Evolutionary conservation across 2,888 invertebrate genomes (phyloP).

Genomic region (Encarsia formosa): DNA sequence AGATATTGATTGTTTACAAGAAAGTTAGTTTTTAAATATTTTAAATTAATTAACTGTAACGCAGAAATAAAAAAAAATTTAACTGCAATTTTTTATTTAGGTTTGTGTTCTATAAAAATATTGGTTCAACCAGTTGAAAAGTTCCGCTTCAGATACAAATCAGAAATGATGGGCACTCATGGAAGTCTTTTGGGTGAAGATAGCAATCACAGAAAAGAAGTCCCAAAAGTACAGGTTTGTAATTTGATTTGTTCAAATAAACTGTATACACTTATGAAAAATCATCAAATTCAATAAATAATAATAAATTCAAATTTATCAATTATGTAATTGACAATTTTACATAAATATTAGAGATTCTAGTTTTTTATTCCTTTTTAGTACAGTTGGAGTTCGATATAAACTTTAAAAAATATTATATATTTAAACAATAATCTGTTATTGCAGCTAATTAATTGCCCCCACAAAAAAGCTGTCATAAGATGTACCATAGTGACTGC

Average conservation of each 20-base stretch:
- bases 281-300: background rate
- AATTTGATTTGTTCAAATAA: constrained; percentile 2
- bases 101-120: too few relatives aligned
- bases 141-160: constrained; percentile 79
- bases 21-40: background rate
- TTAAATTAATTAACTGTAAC: background rate
- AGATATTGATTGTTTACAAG: background rate
- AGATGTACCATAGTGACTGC: constrained; percentile 69
- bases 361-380: constrained; percentile 4
- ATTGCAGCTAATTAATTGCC: constrained; percentile 54
- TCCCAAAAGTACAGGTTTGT: constrained; percentile 70
- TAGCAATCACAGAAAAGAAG: constrained; percentile 61
- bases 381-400: background rate
- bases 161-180: constrained; percentile 79
- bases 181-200: constrained; percentile 69
- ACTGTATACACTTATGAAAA: too few relatives aligned
- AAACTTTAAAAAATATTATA: background rate
- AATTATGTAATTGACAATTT: background rate
- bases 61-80: too few relatives aligned
- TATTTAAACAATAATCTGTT: background rate
- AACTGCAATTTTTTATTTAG: too few relatives aligned
- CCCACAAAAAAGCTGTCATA: constrained; percentile 57
- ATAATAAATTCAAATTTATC: background rate
- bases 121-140: constrained; percentile 73
- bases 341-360: background rate